Evolutionary conservation across 1,140 invertebrate species (phyloP).

Genomic region (Pseudoatta argentina): DNA sequence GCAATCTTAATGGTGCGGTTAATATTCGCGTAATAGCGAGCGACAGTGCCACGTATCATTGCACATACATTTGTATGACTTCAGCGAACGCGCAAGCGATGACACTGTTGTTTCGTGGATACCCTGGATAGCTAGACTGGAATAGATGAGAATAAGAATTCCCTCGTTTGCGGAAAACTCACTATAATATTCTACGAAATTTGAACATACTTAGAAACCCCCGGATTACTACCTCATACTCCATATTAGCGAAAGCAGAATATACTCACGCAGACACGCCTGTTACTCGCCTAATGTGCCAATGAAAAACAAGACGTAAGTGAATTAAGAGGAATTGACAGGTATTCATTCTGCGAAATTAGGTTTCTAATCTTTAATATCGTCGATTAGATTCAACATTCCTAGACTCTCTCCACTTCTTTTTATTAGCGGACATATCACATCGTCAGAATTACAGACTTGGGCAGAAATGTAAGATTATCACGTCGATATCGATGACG

Average conservation of each 20-base stretch:
- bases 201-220: background rate
- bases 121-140: background rate
- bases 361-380: conserved; percentile 29
- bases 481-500: conserved; percentile 1
- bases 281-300: conserved; percentile 17
- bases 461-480: background rate
- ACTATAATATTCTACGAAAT: conserved; percentile 11
- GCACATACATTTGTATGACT: conserved; percentile 28
- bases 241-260: background rate
- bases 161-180: conserved; percentile 16
- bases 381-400: conserved; percentile 22
- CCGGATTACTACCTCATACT: background rate
- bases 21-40: conserved; percentile 29
- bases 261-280: background rate
- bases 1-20: conserved; percentile 39
- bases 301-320: conserved; percentile 20
- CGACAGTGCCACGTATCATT: conserved; percentile 11
- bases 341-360: conserved; percentile 30
- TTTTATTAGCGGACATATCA: background rate
- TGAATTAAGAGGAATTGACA: conserved; percentile 35
- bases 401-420: background rate
- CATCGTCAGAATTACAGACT: background rate
- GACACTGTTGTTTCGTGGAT: conserved; percentile 32
- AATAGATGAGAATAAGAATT: conserved; percentile 1
- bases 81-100: conserved; percentile 30